Evolutionary conservation across 2,888 invertebrate species (phyloP).

Genomic region (Acronicta aceris): DNA sequence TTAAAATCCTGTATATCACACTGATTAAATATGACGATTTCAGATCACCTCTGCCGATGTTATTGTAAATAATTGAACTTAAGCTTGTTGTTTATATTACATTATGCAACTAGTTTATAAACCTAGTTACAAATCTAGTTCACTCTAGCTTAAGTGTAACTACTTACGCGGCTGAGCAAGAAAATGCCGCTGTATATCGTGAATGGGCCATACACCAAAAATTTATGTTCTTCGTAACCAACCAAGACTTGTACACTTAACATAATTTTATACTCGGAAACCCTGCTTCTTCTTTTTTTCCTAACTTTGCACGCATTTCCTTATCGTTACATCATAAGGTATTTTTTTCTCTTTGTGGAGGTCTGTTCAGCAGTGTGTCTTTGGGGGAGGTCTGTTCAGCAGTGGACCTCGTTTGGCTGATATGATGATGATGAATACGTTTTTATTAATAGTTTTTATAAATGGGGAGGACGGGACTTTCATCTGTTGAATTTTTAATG

Average conservation of each 20-base stretch:
- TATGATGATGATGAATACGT: too few relatives aligned
- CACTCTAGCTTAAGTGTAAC: conserved; percentile 22
- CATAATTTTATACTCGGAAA: conserved; percentile 55
- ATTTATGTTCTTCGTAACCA: conserved; percentile 45
- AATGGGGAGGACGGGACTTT: too few relatives aligned
- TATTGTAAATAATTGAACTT: too few relatives aligned
- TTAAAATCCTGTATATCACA: too few relatives aligned
- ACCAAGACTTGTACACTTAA: conserved; percentile 54
- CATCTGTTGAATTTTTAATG: too few relatives aligned
- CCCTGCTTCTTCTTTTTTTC: conserved; percentile 41
- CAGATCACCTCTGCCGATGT: too few relatives aligned
- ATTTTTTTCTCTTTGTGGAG: conserved; percentile 17
- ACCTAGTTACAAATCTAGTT: conserved; percentile 19
- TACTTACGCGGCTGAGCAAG: conserved; percentile 18
- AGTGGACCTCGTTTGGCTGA: too few relatives aligned
- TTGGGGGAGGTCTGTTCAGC: too few relatives aligned
- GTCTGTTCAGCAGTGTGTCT: too few relatives aligned
- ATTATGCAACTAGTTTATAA: conserved; percentile 1
- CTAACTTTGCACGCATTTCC: conserved; percentile 36
- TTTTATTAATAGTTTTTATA: too few relatives aligned
- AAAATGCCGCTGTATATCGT: conserved; percentile 25
- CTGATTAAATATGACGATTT: too few relatives aligned
- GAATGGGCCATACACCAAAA: conserved; percentile 42
- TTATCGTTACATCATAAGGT: conserved; percentile 54
- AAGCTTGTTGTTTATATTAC: not conserved